Evolutionary conservation across 2,797 vertebrate species (phyloP).

Genomic region (Orientallactaga sibirica): DNA sequence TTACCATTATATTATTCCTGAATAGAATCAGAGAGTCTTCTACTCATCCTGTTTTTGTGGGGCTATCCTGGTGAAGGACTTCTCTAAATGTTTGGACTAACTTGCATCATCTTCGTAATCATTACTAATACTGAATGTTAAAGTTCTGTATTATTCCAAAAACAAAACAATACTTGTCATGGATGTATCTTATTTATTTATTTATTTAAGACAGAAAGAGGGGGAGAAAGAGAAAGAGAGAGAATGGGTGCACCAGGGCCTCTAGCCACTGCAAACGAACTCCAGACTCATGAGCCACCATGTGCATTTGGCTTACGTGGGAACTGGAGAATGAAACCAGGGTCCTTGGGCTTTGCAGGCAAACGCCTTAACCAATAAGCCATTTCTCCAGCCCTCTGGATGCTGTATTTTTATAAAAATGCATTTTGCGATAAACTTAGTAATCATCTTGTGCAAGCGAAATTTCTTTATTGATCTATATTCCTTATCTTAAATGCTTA

Average conservation of each 20-base stretch:
- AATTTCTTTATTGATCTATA: conserved; percentile 36
- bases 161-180: background rate
- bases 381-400: background rate
- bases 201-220: too few species aligned
- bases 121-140: background rate
- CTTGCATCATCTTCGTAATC: background rate
- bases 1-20: background rate
- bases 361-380: too few species aligned
- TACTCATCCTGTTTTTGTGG: background rate
- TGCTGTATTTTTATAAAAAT: conserved; percentile 28
- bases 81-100: background rate
- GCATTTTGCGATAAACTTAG: conserved; percentile 26
- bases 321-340: too few species aligned
- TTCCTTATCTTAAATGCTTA: background rate
- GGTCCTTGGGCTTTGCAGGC: too few species aligned
- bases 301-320: too few species aligned
- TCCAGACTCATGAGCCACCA: too few species aligned
- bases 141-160: background rate
- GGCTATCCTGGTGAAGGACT: background rate
- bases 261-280: too few species aligned
- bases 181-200: background rate
- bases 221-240: too few species aligned
- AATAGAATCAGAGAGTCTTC: conserved; percentile 44
- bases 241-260: too few species aligned
- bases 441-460: background rate